Conservation (phyloP, 2,113 vertebrate genomes). For the Labeo catla region DNA sequence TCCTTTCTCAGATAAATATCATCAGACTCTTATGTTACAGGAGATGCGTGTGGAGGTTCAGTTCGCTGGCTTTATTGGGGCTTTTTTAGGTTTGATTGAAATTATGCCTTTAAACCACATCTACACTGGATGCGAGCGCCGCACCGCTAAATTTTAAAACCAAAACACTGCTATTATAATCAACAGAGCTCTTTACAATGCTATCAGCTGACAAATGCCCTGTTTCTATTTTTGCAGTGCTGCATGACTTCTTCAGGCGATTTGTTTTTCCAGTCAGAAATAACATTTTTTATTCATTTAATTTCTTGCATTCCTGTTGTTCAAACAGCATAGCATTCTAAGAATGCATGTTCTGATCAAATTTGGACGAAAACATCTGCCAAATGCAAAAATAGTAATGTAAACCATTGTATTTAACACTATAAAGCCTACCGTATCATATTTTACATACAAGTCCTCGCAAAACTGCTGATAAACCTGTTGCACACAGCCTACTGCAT, state of each 20-base stretch:
- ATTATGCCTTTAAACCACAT: background rate
- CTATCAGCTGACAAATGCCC: background rate
- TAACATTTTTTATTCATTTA: background rate
- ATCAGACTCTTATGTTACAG: slow-evolving; percentile 35
- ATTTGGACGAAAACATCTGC: background rate
- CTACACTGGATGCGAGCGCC: background rate
- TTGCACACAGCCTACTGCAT: background rate
- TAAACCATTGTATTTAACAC: background rate
- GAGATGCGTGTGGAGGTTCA: slow-evolving; percentile 22
- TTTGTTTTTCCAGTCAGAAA: background rate
- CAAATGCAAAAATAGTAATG: background rate
- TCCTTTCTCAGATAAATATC: slow-evolving; percentile 19
- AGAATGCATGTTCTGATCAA: background rate
- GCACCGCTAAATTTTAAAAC: background rate
- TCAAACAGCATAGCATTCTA: no score
- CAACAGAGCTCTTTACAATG: background rate
- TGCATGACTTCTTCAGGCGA: background rate
- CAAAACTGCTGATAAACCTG: background rate
- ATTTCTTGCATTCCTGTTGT: background rate
- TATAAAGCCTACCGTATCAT: background rate
- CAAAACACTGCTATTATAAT: background rate
- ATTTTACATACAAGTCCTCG: background rate
- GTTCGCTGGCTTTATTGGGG: background rate
- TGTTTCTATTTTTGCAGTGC: background rate
- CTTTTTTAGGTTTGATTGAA: background rate